Base-by-base conservation (phyloP, 2,113 vertebrate species). In the Harpagus bidentatus region DNA sequence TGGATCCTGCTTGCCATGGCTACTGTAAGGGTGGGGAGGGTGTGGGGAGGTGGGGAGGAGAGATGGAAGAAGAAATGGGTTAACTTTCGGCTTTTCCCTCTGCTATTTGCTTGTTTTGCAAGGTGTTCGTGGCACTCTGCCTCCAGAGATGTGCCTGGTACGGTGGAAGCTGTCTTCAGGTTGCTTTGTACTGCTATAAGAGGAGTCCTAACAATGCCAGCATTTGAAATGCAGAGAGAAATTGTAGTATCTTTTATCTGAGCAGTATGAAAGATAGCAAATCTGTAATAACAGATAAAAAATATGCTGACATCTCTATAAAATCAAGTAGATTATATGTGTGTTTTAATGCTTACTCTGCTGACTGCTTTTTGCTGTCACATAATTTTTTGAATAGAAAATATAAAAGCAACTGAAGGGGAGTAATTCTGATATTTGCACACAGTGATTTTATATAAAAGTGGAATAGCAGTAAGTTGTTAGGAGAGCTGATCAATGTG, bases 251-350 rank as follows among this genome's bases (percentile, higher is more conserved):
- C 90, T 93, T 86, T 95, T 93, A 66, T 88, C 93, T 96, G 91
- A 82, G 65, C 23, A 72, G 43, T 67, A 40, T 50, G 74, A 93
- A 95, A 93, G 85, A 92, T 58, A 82, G 66, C 86, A 93, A 84
- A 55, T 94, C 94, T 96, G 28, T 86, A 89, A 93, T 87, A 96
- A 88, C 59, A 34, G 95, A 48, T 80, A 26, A 50, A 94, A 97
- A 97, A 88, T 97, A 92, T 28, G 93, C 91, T 96, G 92, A 92
- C 97, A 94, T 95, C 43, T 95, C 80, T 94, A 38, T 91, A 95
- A 95, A 93, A 96, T 95, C 40, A 91, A 83, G 63, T 73, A 90
- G 90, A 93, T 96, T 90, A 93, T 94, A 52, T 82, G 72, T 90
- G 88, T 91, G 88, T 95, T 97, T 92, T 96, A 95, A 96, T 53